These are phyloP conservation scores for Bhutanitis thaidina DNA, from an alignment of 2,888 invertebrate species.

Conservation along the genomic window DNA sequence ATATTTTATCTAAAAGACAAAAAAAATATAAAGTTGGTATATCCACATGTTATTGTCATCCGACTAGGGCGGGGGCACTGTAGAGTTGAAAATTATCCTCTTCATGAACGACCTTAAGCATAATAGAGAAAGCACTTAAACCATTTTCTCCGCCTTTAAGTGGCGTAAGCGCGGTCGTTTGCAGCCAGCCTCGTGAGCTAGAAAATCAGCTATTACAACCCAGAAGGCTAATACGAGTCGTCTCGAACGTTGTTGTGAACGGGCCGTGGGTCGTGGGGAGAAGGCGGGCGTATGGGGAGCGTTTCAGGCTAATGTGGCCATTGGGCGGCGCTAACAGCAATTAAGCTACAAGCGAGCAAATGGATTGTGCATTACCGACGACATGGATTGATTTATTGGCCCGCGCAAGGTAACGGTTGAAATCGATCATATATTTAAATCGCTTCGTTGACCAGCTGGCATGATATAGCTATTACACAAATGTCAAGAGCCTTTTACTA, in stretches of 20 bases:
- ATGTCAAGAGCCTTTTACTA: too few relatives aligned
- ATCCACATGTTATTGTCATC: constrained; percentile 49
- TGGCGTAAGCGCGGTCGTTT: constrained; percentile 77
- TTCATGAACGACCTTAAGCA: constrained; percentile 78
- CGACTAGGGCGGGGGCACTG: constrained; percentile 54
- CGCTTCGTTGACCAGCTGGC: constrained; percentile 34
- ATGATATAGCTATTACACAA: neutral
- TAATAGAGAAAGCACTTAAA: constrained; percentile 81
- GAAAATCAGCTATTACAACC: constrained; percentile 75
- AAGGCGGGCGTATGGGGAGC: constrained; percentile 49
- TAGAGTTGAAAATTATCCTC: constrained; percentile 80
- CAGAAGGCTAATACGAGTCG: constrained; percentile 55
- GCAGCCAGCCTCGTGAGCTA: constrained; percentile 74
- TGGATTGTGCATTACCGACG: constrained; percentile 76
- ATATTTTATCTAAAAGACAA: too few relatives aligned
- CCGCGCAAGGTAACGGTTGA: constrained; percentile 36
- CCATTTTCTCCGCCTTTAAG: constrained; percentile 80
- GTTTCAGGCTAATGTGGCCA: constrained; percentile 68
- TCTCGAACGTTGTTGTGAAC: constrained; percentile 40
- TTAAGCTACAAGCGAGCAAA: constrained; percentile 72
- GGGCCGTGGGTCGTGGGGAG: constrained; percentile 34
- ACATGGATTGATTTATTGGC: constrained; percentile 75
- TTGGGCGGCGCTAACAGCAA: constrained; percentile 77
- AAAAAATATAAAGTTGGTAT: constrained; percentile 20
- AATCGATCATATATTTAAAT: constrained; percentile 45